phyloP scores from a whole-genome alignment of 30 jellyfish, hydroid and myxozoan genomes.

The Aurelia sp. region DNA sequence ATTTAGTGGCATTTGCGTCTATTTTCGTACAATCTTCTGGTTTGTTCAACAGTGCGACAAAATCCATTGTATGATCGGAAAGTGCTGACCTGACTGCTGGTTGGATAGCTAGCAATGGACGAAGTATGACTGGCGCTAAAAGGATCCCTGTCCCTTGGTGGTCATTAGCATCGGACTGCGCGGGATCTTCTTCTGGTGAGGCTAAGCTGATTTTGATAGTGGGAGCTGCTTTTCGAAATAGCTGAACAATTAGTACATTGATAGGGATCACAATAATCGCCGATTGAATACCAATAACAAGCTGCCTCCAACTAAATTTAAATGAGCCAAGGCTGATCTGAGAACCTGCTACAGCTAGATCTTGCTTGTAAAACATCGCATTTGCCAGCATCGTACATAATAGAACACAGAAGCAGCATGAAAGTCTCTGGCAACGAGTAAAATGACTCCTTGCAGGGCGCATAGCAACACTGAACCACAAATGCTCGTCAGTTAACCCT shows the following conservation, averaged over 20 bases:
- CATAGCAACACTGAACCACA: slow-evolving; percentile 9
- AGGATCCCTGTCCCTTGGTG: too few species aligned
- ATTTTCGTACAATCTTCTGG: too few species aligned
- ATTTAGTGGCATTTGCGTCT: too few species aligned
- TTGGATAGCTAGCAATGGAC: too few species aligned
- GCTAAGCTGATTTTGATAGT: too few species aligned
- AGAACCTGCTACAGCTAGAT: slow-evolving; percentile 12
- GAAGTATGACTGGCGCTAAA: too few species aligned
- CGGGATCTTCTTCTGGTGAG: too few species aligned
- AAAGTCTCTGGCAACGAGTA: slow-evolving; percentile 6
- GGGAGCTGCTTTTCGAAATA: slow-evolving; percentile 75
- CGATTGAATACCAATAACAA: slow-evolving; percentile 72
- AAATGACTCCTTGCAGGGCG: slow-evolving; percentile 81
- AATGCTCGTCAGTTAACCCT: too few species aligned
- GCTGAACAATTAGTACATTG: slow-evolving; percentile 43
- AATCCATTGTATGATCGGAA: too few species aligned
- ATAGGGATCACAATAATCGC: slow-evolving; percentile 75
- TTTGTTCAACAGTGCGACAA: too few species aligned
- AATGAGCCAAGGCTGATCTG: slow-evolving; percentile 50
- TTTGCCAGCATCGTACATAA: slow-evolving; percentile 82
- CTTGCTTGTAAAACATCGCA: slow-evolving; percentile 68
- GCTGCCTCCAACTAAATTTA: slow-evolving; percentile 62
- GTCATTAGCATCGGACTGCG: too few species aligned
- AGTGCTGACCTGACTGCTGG: too few species aligned
- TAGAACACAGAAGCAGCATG: slow-evolving; percentile 67